Percentiles rank a stretch among this genome's conserved stretches.
Evolutionary conservation across 2,888 invertebrate genomes (phyloP).

Genomic region (Lochmaea crataegi): DNA sequence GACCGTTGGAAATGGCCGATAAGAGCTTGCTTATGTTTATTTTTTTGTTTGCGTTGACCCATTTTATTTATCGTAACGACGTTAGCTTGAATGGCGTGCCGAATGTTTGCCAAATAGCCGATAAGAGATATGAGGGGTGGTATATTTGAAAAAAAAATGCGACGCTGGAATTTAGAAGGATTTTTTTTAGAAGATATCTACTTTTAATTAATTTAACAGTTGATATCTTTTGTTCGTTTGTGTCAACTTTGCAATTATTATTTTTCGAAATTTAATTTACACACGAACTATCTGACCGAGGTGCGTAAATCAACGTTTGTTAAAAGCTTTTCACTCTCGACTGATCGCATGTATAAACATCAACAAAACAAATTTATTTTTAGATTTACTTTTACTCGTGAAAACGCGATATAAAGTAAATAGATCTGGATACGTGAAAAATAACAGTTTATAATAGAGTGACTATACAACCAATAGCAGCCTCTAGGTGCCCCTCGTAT

Average conservation of each 20-base stretch:
- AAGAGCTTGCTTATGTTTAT: slow-evolving; percentile 42
- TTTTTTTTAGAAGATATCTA: neutral
- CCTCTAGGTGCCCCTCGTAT: no score
- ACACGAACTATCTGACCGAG: neutral
- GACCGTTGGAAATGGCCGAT: slow-evolving; percentile 36
- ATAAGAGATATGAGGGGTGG: slow-evolving; percentile 41
- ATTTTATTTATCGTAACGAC: slow-evolving; percentile 44
- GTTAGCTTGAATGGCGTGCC: slow-evolving; percentile 42
- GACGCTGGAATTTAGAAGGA: neutral
- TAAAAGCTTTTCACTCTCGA: slow-evolving; percentile 18
- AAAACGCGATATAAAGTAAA: slow-evolving; percentile 8
- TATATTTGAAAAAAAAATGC: slow-evolving; percentile 38
- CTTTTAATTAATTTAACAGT: no score
- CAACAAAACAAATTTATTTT: slow-evolving; percentile 16
- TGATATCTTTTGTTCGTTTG: neutral
- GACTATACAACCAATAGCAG: neutral
- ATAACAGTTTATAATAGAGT: neutral
- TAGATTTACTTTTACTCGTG: slow-evolving; percentile 12
- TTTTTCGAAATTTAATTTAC: no score
- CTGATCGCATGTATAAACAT: slow-evolving; percentile 18
- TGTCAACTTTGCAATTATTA: neutral
- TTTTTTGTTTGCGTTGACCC: slow-evolving; percentile 43
- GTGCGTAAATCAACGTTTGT: neutral
- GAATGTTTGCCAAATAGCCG: slow-evolving; percentile 47
- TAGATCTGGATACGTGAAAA: slow-evolving; percentile 9